Base-by-base conservation (phyloP, 2,888 invertebrate genomes). In the Apoda limacodes region DNA sequence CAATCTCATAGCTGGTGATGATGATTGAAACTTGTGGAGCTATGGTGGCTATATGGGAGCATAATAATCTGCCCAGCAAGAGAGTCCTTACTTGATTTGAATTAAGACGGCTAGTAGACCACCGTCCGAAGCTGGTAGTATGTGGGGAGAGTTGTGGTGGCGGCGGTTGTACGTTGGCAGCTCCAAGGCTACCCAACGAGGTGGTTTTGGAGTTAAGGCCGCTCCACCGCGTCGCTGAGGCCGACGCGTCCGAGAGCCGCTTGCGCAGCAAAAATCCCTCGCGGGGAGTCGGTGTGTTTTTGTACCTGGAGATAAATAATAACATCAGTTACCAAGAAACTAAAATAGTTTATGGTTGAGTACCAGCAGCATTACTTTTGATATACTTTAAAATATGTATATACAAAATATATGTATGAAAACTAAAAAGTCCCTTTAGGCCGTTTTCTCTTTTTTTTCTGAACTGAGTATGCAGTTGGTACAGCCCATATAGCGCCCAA, bases 131-230 rank as follows among this genome's bases (percentile, higher is more conserved):
- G 59, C 76, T 78, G 35, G 81, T 76, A 33, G 75, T 72, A 43
- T 76, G 76, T 0, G 76, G 78, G 2, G 75, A 75, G n/a, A 76
- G 64, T 35, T 75, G 78, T 0, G 78, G 75, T 26, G 72, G 72
- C 7, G 58, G 88, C 66, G 61, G 88, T 82, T 87, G 88, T 71
- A 51, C 87, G 48, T 54, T 62, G 30, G 54, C 63, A 7, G 59
- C 66, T 26, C 88, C 88, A 43, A 91, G 82, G 53, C 90, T 90
- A 60, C 88, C 90, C 36, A 93, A 84, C 25, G 93, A 93, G 26
- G 93, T 93, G 45, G 93, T 93, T 82, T 93, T 93, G 48, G 89
- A 89, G 66, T 89, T 89, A 52, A 91, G 85, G 7, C 88, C 88
- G 47, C 83, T 80, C 83, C 64, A 83, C 60, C 65, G 82, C 46